phyloP scores from a whole-genome alignment of 2,888 invertebrate genomes.

The Amaurobius ferox region DNA sequence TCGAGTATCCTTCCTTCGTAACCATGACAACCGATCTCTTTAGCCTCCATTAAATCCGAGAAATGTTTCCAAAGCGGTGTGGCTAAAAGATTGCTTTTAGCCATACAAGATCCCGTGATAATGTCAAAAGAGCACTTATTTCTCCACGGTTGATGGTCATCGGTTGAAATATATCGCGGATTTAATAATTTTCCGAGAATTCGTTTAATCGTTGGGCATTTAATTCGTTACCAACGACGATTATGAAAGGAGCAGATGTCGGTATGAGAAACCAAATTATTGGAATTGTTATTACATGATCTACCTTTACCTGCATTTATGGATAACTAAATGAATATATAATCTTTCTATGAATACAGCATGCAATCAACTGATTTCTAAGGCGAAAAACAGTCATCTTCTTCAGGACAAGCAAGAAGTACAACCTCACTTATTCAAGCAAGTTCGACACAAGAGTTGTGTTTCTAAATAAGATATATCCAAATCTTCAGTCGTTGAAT shows the following conservation, averaged over 20 bases:
- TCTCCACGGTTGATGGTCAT: background rate
- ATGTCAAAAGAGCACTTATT: background rate
- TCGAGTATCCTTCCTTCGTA: background rate
- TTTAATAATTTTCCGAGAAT: slow-evolving; percentile 1
- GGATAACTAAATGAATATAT: no score
- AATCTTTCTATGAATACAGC: no score
- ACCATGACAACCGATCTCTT: background rate
- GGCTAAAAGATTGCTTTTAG: slow-evolving; percentile 16
- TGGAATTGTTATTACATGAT: no score
- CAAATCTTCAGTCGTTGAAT: no score
- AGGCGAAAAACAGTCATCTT: no score
- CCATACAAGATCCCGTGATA: slow-evolving; percentile 1
- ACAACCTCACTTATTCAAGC: no score
- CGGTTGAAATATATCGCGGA: background rate
- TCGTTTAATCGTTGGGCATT: slow-evolving; percentile 9
- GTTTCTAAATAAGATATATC: no score
- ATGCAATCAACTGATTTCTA: no score
- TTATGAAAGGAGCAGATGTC: background rate
- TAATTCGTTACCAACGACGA: background rate
- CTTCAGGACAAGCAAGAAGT: no score
- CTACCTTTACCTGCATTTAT: no score
- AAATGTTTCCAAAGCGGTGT: background rate
- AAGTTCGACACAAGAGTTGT: no score
- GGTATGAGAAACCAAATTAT: no score
- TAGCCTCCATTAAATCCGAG: slow-evolving; percentile 6